A percentile compares a stretch with the other conserved stretches of the same genome.
Conservation (phyloP, 2,797 vertebrate species). For the Leuciscus waleckii region DNA sequence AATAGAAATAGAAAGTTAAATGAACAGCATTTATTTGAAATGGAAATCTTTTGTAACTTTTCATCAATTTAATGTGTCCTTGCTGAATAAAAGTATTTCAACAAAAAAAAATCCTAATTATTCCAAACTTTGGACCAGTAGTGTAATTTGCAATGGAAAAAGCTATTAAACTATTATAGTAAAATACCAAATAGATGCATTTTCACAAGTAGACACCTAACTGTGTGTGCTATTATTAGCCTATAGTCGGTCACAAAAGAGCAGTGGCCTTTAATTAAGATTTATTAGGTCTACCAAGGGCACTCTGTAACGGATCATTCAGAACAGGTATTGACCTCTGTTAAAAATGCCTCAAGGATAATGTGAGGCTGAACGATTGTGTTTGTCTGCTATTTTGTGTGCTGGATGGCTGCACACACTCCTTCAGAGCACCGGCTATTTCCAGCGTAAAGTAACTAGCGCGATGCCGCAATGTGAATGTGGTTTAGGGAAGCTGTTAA, state of each 20-base stretch:
- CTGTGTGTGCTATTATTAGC: conserved; percentile 9
- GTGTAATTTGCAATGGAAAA: background rate
- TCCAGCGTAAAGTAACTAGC: background rate
- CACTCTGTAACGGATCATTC: conserved; percentile 19
- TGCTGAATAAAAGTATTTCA: background rate
- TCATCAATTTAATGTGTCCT: background rate
- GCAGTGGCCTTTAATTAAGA: conserved; percentile 41
- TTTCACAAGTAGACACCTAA: background rate
- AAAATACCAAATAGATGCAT: background rate
- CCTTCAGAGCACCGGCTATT: background rate
- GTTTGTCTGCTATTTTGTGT: conserved; percentile 18
- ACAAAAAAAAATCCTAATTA: too few relatives aligned
- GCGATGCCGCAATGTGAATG: conserved; percentile 8
- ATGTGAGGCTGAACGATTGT: conserved; percentile 42
- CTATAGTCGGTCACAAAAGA: background rate
- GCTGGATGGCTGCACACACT: background rate
- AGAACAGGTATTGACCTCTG: conserved; percentile 38
- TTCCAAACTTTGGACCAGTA: background rate
- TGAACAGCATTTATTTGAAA: background rate
- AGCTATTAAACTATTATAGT: background rate
- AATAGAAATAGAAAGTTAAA: background rate
- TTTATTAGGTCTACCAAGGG: conserved; percentile 29
- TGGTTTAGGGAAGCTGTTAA: conserved; percentile 27
- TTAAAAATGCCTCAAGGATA: conserved; percentile 32
- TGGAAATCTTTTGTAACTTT: background rate